A percentile compares a stretch with the other conserved stretches of the same genome.
Conservation (phyloP, 2,888 invertebrate species). For the Criorhina ranunculi region DNA sequence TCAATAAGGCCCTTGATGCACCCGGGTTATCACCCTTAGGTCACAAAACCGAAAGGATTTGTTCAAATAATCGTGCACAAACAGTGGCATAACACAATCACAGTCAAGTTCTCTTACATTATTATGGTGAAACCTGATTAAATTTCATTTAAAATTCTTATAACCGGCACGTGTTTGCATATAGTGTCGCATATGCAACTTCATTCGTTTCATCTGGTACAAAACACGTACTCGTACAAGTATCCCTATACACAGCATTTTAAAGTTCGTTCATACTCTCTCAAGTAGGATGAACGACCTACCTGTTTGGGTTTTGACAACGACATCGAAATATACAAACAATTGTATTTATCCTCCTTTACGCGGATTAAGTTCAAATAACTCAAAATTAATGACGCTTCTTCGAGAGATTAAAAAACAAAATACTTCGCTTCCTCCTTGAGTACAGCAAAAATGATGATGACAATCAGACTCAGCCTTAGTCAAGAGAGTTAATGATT, state of each 20-base stretch:
- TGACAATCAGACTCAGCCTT: slow-evolving; percentile 23
- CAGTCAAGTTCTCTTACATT: not conserved
- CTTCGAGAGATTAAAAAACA: slow-evolving; percentile 37
- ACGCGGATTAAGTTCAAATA: slow-evolving; percentile 71
- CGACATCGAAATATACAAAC: slow-evolving; percentile 30
- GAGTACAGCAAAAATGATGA: slow-evolving; percentile 11
- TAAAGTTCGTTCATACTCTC: slow-evolving; percentile 40
- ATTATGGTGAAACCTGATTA: slow-evolving; percentile 38
- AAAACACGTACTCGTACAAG: slow-evolving; percentile 28
- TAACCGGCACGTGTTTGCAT: slow-evolving; percentile 55
- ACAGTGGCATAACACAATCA: slow-evolving; percentile 35
- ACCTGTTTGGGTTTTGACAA: slow-evolving; percentile 52
- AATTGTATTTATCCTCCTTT: slow-evolving; percentile 34
- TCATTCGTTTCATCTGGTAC: slow-evolving; percentile 50
- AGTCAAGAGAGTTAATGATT: slow-evolving; percentile 65
- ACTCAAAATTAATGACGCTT: slow-evolving; percentile 70
- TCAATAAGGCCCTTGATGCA: no score
- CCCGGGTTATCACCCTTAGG: slow-evolving; percentile 42
- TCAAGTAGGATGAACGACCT: slow-evolving; percentile 69
- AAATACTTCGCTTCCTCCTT: slow-evolving; percentile 45
- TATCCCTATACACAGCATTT: not conserved
- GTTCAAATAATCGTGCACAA: slow-evolving; percentile 49
- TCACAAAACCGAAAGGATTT: slow-evolving; percentile 13
- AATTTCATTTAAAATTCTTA: slow-evolving; percentile 54
- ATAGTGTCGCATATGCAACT: slow-evolving; percentile 34